These are phyloP conservation scores for Minunthozetes semirufus DNA, from an alignment of 2,888 invertebrate genomes.

Conservation along the genomic window DNA sequence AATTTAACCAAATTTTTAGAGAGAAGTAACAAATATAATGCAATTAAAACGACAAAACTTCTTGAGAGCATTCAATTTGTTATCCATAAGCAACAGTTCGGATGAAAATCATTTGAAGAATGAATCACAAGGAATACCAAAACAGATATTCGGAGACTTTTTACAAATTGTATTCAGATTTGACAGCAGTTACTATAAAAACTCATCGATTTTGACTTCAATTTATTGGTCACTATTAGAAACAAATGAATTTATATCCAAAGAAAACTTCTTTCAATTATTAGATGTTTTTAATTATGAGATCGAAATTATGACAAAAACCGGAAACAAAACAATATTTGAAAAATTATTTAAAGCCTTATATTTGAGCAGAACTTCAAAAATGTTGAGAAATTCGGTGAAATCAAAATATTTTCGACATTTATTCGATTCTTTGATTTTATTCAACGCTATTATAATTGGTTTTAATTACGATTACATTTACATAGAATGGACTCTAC, in stretches of 20 bases:
- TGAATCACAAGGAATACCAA: constrained; percentile 44
- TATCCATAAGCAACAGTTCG: constrained; percentile 41
- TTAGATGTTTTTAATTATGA: constrained; percentile 50
- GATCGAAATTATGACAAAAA: constrained; percentile 48
- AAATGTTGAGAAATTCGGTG: constrained; percentile 35
- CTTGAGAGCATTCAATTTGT: constrained; percentile 48
- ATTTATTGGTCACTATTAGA: constrained; percentile 50
- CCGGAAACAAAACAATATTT: constrained; percentile 35
- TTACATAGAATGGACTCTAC: constrained; percentile 49
- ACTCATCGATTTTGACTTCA: neutral
- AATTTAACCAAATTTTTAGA: constrained; percentile 33
- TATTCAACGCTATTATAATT: constrained; percentile 51
- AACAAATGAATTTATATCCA: constrained; percentile 44
- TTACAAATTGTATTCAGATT: constrained; percentile 46
- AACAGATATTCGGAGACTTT: constrained; percentile 46
- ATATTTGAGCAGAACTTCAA: constrained; percentile 39
- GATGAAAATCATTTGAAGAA: neutral
- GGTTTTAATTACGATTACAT: constrained; percentile 44
- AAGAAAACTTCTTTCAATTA: constrained; percentile 48
- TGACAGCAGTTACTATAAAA: constrained; percentile 32
- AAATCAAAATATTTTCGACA: constrained; percentile 49
- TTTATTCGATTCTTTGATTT: constrained; percentile 50
- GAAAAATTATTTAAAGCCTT: constrained; percentile 37
- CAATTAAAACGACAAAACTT: constrained; percentile 48
- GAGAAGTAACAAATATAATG: constrained; percentile 44